Evolutionary conservation across 2,797 vertebrate genomes (phyloP), one percentile per base, ranked within the genome.

Genomic region (Mus minutoides): DNA sequence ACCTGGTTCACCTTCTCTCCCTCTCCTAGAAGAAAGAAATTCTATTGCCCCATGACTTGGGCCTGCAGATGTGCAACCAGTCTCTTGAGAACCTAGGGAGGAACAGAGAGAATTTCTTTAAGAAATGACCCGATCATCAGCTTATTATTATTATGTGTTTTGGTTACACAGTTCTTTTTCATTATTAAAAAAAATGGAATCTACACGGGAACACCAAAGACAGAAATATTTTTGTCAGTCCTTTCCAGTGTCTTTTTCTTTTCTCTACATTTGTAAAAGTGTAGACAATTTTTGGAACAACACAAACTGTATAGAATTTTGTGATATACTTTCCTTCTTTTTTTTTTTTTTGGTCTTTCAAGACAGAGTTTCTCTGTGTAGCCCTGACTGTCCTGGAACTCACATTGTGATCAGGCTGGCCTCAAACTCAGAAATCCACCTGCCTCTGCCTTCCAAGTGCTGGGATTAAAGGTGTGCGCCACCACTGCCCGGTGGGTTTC

Each of bases 141-240:
- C 54, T 69, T 37, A 43, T 56, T n/a, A 43, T 56, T n/a, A 40
- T 3, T 37, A 6, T 56, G 90, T 67, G 46, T 82, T 90, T 49
- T 37, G 49, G 73, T 96, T 96, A 75, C 76, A 91, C 62, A 71
- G 78, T 14, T 62, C 26, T 13, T 94, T 94, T 92, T 92, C 52
- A 34, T 43, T 56, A 64, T 85, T 79, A 82, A 94, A 56, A 95
- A 95, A 64, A 54, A 87, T 37, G 78, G 60, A 85, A 43, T 43
- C 29, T 7, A 67, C 31, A 24, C 43, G 75, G 60, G 86, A 90
- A 94, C 71, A 88, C 43, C 56, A 37, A 86, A 69, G 62, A 73
- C 29, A 64, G 73, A 77, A 58, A 79, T 91, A 56, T 77, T 89
- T 37, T 40, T 17, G 22, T 76, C 82, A 43, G 82, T 60, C 52